Evolutionary conservation across 2,113 vertebrate species (phyloP).

Genomic region (Anguilla japonica): DNA sequence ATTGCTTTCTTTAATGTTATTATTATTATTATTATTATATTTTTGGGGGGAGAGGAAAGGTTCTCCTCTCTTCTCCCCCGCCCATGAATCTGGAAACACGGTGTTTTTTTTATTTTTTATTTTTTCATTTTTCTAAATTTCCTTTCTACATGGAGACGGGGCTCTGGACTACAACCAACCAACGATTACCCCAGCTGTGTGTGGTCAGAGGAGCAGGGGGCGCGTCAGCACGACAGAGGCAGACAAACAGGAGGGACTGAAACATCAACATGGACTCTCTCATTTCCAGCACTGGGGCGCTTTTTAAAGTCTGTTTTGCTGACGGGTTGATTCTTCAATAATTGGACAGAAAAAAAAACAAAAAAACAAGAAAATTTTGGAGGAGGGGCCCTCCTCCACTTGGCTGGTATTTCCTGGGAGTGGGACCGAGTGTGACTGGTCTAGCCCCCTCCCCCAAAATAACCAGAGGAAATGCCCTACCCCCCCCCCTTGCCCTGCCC

Average conservation of each 20-base stretch:
- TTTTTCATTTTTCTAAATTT: slow-evolving; percentile 47
- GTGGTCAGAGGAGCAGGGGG: neutral
- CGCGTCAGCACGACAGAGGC: neutral
- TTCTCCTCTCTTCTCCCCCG: slow-evolving; percentile 51
- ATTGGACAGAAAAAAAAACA: neutral
- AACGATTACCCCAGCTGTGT: neutral
- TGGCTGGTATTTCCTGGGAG: neutral
- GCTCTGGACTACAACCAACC: neutral
- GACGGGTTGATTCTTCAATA: neutral
- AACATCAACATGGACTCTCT: slow-evolving; percentile 6
- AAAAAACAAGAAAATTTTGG: neutral
- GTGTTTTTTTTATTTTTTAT: slow-evolving; percentile 35
- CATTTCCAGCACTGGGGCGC: neutral
- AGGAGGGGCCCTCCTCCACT: neutral
- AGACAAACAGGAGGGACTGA: neutral
- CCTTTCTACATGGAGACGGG: slow-evolving; percentile 53
- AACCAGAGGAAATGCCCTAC: slow-evolving; percentile 39
- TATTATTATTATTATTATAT: slow-evolving; percentile 66
- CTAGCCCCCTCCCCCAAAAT: neutral
- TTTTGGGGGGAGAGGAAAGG: slow-evolving; percentile 51
- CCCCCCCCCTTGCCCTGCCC: slow-evolving; percentile 19
- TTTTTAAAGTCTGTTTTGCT: slow-evolving; percentile 21
- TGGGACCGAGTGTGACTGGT: neutral
- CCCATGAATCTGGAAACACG: slow-evolving; percentile 58
- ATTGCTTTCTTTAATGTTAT: slow-evolving; percentile 70